These are phyloP conservation scores for Rhingia campestris DNA, from an alignment of 2,888 invertebrate species.

Conservation along the genomic window DNA sequence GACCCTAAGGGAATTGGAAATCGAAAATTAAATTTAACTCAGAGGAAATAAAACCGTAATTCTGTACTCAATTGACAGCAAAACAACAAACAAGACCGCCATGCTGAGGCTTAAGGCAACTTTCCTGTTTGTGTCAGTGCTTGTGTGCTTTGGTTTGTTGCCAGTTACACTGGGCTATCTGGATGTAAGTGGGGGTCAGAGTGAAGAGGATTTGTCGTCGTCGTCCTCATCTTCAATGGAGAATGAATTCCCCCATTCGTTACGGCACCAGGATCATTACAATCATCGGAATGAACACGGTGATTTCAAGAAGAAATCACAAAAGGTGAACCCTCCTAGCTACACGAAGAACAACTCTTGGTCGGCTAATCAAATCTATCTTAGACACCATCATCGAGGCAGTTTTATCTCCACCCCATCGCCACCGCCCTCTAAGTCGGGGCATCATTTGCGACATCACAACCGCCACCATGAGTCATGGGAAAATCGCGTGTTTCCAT, in stretches of 20 bases:
- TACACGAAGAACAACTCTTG: slow-evolving; percentile 38
- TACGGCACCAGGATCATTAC: slow-evolving; percentile 78
- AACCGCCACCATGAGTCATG: slow-evolving; percentile 80
- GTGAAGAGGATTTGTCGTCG: slow-evolving; percentile 38
- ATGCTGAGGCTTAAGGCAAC: slow-evolving; percentile 63
- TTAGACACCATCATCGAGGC: slow-evolving; percentile 71
- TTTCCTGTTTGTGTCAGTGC: slow-evolving; percentile 50
- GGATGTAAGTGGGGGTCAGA: slow-evolving; percentile 60
- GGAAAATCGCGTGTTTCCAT: slow-evolving; percentile 79
- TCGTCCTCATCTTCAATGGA: slow-evolving; percentile 51
- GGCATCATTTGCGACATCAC: slow-evolving; percentile 80
- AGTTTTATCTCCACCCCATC: slow-evolving; percentile 29
- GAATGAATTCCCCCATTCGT: slow-evolving; percentile 75
- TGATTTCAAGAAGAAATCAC: slow-evolving; percentile 72
- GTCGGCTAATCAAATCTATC: slow-evolving; percentile 50
- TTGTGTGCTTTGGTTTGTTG: slow-evolving; percentile 65
- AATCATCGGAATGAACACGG: slow-evolving; percentile 76
- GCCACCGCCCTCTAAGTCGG: slow-evolving; percentile 48
- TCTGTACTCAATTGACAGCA: slow-evolving; percentile 54
- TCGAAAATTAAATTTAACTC: slow-evolving; percentile 41
- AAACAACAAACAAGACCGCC: slow-evolving; percentile 53
- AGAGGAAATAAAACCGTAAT: slow-evolving; percentile 56
- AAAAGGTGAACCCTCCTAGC: slow-evolving; percentile 1
- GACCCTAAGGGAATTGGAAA: slow-evolving; percentile 36
- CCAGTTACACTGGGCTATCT: slow-evolving; percentile 65